A percentile compares a stretch with the other conserved stretches of the same genome.
phyloP scores from a whole-genome alignment of 1,140 invertebrate genomes.

The Drosophila suzukii region DNA sequence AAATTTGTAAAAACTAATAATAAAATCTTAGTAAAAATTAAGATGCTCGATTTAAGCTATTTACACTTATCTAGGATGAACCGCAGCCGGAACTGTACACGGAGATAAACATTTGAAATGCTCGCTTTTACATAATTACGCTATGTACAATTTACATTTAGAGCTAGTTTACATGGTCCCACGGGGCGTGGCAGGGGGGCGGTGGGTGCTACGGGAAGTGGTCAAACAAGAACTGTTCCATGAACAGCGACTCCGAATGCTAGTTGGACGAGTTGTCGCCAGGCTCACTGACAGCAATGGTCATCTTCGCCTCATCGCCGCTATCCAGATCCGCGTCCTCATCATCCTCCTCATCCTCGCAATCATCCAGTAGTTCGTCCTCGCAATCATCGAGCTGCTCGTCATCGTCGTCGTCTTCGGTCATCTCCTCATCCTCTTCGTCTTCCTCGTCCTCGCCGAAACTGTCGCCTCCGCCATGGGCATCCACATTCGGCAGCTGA shows the following conservation, averaged over 20 bases:
- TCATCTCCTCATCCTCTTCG: conserved; percentile 76
- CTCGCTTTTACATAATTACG: conserved; percentile 39
- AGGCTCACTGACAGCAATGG: conserved; percentile 86
- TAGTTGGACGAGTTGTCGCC: conserved; percentile 84
- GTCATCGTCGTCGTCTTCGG: conserved; percentile 84
- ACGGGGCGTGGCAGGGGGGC: conserved; percentile 19
- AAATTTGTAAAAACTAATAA: conserved; percentile 33
- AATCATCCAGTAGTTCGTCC: conserved; percentile 51
- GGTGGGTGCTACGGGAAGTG: conserved; percentile 69
- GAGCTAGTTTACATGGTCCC: conserved; percentile 25
- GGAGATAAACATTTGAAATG: conserved; percentile 40
- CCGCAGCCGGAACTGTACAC: conserved; percentile 32
- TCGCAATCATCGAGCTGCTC: conserved; percentile 85
- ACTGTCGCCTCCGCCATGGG: conserved; percentile 85
- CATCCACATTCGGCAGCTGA: conserved; percentile 57
- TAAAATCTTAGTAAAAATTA: conserved; percentile 32
- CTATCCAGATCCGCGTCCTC: conserved; percentile 87
- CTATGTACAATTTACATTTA: conserved; percentile 44
- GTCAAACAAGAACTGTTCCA: conserved; percentile 83
- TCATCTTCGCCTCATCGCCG: conserved; percentile 89
- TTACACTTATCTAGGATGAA: conserved; percentile 16
- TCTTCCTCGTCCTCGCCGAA: conserved; percentile 86
- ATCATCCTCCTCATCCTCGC: conserved; percentile 85
- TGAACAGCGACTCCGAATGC: conserved; percentile 84
- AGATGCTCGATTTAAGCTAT: conserved; percentile 24